phyloP scores from a whole-genome alignment of 2,888 invertebrate genomes.

The Ophion slaviceki region DNA sequence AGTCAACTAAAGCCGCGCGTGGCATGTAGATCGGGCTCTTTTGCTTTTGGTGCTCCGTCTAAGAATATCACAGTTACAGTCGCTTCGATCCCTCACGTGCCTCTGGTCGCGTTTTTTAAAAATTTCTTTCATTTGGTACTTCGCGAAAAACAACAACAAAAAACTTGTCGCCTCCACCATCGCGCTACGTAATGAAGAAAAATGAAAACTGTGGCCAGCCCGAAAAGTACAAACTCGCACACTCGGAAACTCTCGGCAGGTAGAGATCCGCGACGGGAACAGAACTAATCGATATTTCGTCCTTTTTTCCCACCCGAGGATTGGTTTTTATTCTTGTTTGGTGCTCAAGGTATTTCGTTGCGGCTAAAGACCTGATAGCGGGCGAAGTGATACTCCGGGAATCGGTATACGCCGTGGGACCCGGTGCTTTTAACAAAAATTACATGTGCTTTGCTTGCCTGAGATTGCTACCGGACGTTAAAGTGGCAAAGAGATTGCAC shows the following conservation, averaged over 20 bases:
- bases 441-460: conserved; percentile 79
- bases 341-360: conserved; percentile 86
- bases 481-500: conserved; percentile 56
- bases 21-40: neutral
- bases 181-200: neutral
- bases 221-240: conserved; percentile 73
- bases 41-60: conserved; percentile 35
- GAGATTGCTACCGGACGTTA: conserved; percentile 70
- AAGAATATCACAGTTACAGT: conserved; percentile 45
- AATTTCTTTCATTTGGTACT: neutral
- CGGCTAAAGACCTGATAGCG: conserved; percentile 87
- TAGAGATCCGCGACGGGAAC: conserved; percentile 50
- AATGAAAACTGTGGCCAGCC: conserved; percentile 2
- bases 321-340: conserved; percentile 3
- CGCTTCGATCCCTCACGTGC: neutral
- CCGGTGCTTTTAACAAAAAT: conserved; percentile 79
- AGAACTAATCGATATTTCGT: neutral
- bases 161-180: neutral
- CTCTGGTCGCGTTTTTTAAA: neutral
- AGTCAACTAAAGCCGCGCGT: neutral
- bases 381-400: conserved; percentile 91
- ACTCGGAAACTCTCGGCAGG: conserved; percentile 78
- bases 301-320: neutral
- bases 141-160: neutral
- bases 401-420: conserved; percentile 90